Base-by-base conservation (phyloP, 2,888 invertebrate genomes). In the Allacma fusca region DNA sequence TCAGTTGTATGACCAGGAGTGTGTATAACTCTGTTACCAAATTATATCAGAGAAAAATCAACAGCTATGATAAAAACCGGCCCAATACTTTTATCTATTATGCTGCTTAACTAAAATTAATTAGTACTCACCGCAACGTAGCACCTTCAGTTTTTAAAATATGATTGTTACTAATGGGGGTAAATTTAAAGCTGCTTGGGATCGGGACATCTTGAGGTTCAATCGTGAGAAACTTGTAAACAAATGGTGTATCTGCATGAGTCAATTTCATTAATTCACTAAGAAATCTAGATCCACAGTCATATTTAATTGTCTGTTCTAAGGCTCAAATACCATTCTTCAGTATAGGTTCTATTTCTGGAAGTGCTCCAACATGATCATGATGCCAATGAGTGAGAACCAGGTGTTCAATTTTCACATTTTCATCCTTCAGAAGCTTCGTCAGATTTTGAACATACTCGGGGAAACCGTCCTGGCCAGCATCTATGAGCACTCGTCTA, bases 341-440 rank as follows among this genome's bases (percentile, higher is more conserved):
- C 80, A 80, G 24, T 13, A 77, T 19, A 16, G 71, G 68, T 29
- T 75, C 34, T 1, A 83, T 88, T 85, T 93, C 91, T 80, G 89
- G 88, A 0, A 96, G 90, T 9, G 96, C 97, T 12, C 98, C 98
- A 76, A 97, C 91, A 86, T 99, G 99, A 87, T 99, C 99, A 84
- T 91, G 90, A 87, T 99, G 99, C 96, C 97, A 98, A 86, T 99
- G 99, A 0, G 97, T 95, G 34, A 98, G 87, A 50, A 99, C 90
- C 81, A 99, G 92, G 81, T 95, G 93, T 74, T 93, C 91, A 70
- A 99, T 91, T 70, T 91, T 89, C 4, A 93, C 91, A 81, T 92
- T 89, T 85, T 95, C 93, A 44, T 92, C 88, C 2, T 88, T 87
- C 9, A 98, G 87, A 0, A 95, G 92, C 21, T 90, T 88, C 80